Evolutionary conservation across 1,140 invertebrate genomes (phyloP).

Genomic region (Phortica variegata): DNA sequence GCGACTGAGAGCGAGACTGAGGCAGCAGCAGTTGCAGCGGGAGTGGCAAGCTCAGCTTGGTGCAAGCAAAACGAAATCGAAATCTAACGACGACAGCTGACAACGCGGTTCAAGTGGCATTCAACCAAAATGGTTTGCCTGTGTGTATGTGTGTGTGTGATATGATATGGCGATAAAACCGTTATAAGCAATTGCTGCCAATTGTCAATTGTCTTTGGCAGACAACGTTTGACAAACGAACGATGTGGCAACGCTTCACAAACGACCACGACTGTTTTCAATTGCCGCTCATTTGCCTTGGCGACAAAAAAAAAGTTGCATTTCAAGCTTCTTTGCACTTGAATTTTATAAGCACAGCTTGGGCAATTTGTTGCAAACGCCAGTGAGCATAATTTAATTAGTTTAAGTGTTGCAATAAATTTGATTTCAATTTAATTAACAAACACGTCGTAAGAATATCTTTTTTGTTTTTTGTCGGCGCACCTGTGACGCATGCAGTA

Average conservation of each 20-base stretch:
- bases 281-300: slow-evolving; percentile 35
- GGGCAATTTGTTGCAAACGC: no score
- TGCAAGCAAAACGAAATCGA: neutral
- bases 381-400: no score
- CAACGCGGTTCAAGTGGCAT: neutral
- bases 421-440: no score
- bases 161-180: slow-evolving; percentile 14
- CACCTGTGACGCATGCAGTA: no score
- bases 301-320: neutral
- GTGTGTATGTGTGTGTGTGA: no score
- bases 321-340: neutral
- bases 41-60: no score
- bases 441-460: no score
- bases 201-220: slow-evolving; percentile 8
- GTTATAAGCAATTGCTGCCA: slow-evolving; percentile 16
- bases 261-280: no score
- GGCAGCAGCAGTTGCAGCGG: neutral
- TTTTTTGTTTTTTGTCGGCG: no score
- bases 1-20: neutral
- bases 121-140: neutral
- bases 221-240: slow-evolving; percentile 5
- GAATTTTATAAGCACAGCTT: no score
- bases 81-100: neutral
- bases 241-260: slow-evolving; percentile 18
- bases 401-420: no score